Conservation (phyloP, 2,797 vertebrate species). For the Crypturellus tataupa region DNA sequence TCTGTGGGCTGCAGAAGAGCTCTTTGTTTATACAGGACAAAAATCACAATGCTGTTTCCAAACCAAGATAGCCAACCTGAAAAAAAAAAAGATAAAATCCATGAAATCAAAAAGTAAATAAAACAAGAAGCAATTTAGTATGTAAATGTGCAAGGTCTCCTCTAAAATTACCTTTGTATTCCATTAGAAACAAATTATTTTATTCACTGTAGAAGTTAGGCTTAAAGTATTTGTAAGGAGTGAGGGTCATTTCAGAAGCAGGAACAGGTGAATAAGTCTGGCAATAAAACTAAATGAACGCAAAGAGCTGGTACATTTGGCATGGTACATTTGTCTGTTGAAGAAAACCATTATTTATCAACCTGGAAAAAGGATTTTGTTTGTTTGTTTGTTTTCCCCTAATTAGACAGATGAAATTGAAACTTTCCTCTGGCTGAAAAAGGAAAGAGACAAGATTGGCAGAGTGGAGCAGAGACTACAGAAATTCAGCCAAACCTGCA, state of each 20-base stretch:
- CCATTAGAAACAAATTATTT: background rate
- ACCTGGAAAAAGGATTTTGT: background rate
- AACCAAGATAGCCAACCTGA: conserved; percentile 92
- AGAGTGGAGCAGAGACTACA: background rate
- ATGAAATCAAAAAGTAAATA: background rate
- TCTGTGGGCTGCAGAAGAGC: conserved; percentile 86
- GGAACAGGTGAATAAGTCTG: background rate
- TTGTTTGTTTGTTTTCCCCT: background rate
- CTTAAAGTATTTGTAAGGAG: background rate
- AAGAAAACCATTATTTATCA: background rate
- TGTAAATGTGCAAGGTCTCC: background rate
- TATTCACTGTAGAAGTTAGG: background rate
- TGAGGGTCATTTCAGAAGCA: background rate
- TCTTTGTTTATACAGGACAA: conserved; percentile 89
- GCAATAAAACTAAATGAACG: background rate
- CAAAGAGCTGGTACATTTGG: background rate
- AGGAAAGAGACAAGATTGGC: background rate
- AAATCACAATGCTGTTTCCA: conserved; percentile 90
- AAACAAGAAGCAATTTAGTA: background rate
- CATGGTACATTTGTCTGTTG: background rate
- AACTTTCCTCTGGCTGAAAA: background rate
- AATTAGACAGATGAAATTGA: background rate
- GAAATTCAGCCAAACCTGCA: background rate
- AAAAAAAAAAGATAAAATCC: conserved; percentile 27
- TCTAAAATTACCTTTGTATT: background rate